phyloP scores from a whole-genome alignment of 2,797 vertebrate species.

The Coccyzus lansbergi region DNA sequence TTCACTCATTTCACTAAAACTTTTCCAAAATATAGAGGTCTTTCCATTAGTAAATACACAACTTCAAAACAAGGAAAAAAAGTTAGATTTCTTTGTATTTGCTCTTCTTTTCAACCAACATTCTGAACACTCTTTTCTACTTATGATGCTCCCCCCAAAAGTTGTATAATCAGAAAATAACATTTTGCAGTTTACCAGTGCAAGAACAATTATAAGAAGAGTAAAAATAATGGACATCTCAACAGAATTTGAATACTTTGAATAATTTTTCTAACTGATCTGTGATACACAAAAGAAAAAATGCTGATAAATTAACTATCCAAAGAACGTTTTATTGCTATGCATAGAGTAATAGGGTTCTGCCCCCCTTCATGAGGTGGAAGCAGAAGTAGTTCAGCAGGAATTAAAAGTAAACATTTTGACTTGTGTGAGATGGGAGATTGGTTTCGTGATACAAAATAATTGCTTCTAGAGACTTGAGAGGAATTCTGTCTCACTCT shows the following conservation, averaged over 20 bases:
- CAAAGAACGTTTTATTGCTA: neutral
- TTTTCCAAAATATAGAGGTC: fast-evolving
- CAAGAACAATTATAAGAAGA: neutral
- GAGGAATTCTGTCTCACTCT: neutral
- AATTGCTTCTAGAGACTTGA: neutral
- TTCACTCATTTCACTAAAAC: neutral
- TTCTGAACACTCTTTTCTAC: neutral
- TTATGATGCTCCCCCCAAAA: neutral
- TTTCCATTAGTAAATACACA: neutral
- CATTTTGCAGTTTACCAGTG: neutral
- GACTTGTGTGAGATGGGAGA: neutral
- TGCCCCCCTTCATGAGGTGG: neutral
- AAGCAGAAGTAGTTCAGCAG: neutral
- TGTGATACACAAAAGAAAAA: neutral
- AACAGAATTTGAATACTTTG: neutral
- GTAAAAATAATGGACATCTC: neutral
- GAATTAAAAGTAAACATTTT: neutral
- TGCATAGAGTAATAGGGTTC: neutral
- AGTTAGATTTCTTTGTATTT: neutral
- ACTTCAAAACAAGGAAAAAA: neutral
- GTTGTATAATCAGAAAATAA: neutral
- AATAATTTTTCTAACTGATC: neutral
- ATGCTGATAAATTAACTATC: neutral
- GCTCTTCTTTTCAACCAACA: neutral
- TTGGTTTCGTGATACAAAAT: neutral